These are phyloP conservation scores for Tetanocera ferruginea DNA, from an alignment of 2,888 invertebrate species.

Conservation along the genomic window DNA sequence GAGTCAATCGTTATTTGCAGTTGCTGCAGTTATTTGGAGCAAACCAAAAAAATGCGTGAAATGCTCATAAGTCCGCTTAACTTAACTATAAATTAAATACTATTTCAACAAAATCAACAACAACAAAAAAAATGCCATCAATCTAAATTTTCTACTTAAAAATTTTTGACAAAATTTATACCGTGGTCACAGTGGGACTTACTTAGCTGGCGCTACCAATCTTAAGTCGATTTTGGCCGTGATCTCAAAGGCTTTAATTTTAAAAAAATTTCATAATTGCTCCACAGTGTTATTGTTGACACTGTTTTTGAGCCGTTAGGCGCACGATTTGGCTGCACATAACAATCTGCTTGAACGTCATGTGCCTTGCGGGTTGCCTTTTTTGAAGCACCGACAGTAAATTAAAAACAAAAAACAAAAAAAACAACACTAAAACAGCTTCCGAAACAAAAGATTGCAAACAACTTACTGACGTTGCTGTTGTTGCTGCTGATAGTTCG, in stretches of 20 bases:
- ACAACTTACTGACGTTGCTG: background rate
- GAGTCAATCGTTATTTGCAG: conserved; percentile 34
- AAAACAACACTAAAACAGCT: background rate
- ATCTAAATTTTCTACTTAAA: conserved; percentile 16
- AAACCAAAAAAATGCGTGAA: conserved; percentile 32
- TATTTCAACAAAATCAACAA: background rate
- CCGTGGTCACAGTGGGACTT: too few relatives aligned
- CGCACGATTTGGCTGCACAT: conserved; percentile 4
- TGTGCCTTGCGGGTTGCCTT: background rate
- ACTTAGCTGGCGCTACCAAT: too few relatives aligned
- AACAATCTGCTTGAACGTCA: background rate
- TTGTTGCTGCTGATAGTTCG: background rate
- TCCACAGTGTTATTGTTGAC: background rate
- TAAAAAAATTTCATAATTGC: too few relatives aligned
- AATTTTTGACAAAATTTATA: background rate
- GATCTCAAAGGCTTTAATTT: too few relatives aligned
- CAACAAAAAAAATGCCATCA: conserved; percentile 8
- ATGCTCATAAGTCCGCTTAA: background rate
- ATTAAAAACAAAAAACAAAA: background rate
- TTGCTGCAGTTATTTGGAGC: conserved; percentile 17
- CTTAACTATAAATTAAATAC: background rate
- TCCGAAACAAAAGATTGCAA: conserved; percentile 16
- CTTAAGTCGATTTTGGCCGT: too few relatives aligned
- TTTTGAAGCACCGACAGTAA: conserved; percentile 5
- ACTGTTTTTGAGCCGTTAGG: background rate